Evolutionary conservation across 2,888 invertebrate species (phyloP), one percentile per base, ranked within the genome.

Genomic region (Heliconius cydno): DNA sequence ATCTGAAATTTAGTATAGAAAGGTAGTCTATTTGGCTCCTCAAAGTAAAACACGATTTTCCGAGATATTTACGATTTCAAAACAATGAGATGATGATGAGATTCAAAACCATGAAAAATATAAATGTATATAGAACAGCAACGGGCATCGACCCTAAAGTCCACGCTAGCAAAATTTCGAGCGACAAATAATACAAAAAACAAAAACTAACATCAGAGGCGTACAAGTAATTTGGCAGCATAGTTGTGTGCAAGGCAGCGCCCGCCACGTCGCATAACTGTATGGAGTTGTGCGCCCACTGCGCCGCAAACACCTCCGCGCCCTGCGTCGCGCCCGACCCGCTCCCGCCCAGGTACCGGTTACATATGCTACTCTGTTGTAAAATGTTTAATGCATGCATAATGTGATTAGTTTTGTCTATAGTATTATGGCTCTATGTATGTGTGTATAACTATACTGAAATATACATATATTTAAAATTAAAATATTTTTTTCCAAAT

Each of bases 191-290:
- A 13, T 28, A 65, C 13, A 65, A 13, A 15, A 76, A 25, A 75
- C 34, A 34, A 79, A 38, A 76, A 89, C 96, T 95, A 92, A 97
- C 97, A 91, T 98, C 96, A 74, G 97, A 96, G 73, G 95, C 96
- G 86, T 96, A 97, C 73, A 97, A 90, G 86, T 97, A 97, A 90
- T 97, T 97, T 84, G 96, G 96, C 68, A 98, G 93, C 98, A 98
- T 98, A 81, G 96, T 94, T 13, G 98, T 97, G 72, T 96, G 95
- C 19, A 98, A 92, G 63, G 98, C 96, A 83, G 96, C 96, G 30
- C 98, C 98, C 70, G 98, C 97, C 78, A 98, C 96, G 90, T 98
- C 98, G 95, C 98, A 98, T 52, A 98, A 95, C 89, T 98, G 96
- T 77, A 98, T 90, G 41, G 97, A 96, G 15, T 92, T 92, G 30